phyloP scores from a whole-genome alignment of 1,140 invertebrate genomes.

The Atta cephalotes region DNA sequence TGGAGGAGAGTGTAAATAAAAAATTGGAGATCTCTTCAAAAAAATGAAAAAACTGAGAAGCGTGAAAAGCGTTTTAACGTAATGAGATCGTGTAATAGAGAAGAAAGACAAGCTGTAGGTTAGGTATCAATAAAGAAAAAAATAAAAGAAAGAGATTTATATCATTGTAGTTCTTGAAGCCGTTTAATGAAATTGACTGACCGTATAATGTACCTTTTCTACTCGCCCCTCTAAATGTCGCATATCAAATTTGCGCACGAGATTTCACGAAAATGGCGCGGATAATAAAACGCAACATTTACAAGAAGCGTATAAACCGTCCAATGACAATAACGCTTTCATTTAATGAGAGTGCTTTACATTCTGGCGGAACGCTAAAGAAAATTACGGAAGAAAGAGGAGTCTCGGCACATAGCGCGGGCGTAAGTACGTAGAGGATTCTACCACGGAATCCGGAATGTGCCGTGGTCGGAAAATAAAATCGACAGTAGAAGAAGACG shows the following conservation, averaged over 20 bases:
- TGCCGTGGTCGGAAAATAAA: constrained; percentile 32
- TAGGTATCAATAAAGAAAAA: constrained; percentile 46
- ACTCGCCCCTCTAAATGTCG: constrained; percentile 5
- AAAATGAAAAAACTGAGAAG: constrained; percentile 17
- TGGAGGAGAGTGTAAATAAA: background rate
- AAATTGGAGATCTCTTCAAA: background rate
- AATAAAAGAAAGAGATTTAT: constrained; percentile 23
- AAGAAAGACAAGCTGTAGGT: background rate
- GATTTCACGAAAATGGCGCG: constrained; percentile 5
- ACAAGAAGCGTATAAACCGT: constrained; percentile 29
- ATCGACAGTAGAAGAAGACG: constrained; percentile 21
- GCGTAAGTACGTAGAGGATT: background rate
- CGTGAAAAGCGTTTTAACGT: constrained; percentile 38
- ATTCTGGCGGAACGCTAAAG: constrained; percentile 20
- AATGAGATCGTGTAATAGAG: constrained; percentile 41
- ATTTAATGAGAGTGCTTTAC: constrained; percentile 49
- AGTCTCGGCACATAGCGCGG: background rate
- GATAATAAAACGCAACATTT: constrained; percentile 46
- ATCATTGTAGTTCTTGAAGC: background rate
- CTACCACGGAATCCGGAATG: background rate
- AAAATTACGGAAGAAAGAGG: constrained; percentile 40
- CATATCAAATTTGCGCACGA: constrained; percentile 16
- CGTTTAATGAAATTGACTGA: constrained; percentile 51
- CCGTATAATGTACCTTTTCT: background rate
- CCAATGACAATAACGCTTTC: constrained; percentile 35